phyloP scores from a whole-genome alignment of 2,113 vertebrate species.

The Upupa epops region DNA sequence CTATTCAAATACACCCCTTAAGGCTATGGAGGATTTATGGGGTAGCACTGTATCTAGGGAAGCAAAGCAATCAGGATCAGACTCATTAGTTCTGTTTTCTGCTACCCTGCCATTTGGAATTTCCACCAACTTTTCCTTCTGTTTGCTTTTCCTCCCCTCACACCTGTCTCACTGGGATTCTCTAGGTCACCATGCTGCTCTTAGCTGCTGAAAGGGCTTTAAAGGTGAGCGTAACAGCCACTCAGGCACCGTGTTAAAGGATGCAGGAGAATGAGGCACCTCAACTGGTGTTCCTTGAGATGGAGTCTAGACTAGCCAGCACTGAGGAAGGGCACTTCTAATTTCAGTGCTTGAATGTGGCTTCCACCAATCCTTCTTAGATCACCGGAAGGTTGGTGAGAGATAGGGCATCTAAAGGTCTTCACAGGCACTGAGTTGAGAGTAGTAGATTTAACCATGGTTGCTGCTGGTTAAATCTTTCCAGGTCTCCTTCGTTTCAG shows the following conservation, averaged over 20 bases:
- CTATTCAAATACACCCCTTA: not conserved
- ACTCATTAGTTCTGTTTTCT: not conserved
- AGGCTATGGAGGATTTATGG: not conserved
- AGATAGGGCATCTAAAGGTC: not conserved
- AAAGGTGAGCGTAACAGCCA: not conserved
- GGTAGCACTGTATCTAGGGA: not conserved
- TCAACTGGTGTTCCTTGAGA: not conserved
- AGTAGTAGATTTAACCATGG: not conserved
- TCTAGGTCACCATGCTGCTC: not conserved
- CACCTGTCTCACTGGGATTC: not conserved
- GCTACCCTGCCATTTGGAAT: not conserved
- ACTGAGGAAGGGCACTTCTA: not conserved
- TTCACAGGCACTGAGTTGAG: not conserved
- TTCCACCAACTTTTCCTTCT: not conserved
- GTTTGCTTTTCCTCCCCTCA: not conserved
- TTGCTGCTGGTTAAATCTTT: not conserved
- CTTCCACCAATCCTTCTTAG: not conserved
- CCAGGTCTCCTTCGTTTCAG: not conserved
- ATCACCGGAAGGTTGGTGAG: not conserved
- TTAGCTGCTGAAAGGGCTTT: not conserved
- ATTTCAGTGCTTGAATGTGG: not conserved
- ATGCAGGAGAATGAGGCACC: not conserved
- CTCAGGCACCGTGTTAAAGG: fast-evolving
- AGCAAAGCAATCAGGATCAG: not conserved
- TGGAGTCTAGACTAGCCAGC: not conserved